Conservation (phyloP, 2,113 vertebrate species). For the Corythornis madagascariensis region DNA sequence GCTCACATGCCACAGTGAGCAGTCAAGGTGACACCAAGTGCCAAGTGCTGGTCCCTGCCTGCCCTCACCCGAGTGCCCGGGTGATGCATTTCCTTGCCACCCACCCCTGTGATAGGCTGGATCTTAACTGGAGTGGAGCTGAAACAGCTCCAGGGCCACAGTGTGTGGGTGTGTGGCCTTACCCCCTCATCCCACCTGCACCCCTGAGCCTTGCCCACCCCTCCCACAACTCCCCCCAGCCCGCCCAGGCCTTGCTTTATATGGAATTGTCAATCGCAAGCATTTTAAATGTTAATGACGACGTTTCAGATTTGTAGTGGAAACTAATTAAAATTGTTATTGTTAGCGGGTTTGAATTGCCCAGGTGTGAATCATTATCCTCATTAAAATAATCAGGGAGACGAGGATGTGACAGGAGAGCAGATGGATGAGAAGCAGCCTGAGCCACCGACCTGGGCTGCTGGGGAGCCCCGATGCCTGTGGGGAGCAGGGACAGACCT, state of each 20-base stretch:
- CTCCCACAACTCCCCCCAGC: neutral
- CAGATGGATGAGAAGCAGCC: conserved; percentile 63
- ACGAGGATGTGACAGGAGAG: conserved; percentile 70
- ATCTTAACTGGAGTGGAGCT: neutral
- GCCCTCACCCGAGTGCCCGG: fast-evolving
- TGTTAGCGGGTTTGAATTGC: conserved; percentile 73
- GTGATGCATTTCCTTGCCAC: neutral
- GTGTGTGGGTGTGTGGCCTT: neutral
- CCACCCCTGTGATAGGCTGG: fast-evolving
- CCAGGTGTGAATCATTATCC: conserved; percentile 80
- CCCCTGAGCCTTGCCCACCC: neutral
- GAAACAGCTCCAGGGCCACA: neutral
- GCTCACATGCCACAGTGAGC: neutral
- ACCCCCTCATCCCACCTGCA: neutral
- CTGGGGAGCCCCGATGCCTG: neutral
- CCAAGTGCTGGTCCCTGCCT: neutral
- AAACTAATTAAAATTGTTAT: conserved; percentile 79
- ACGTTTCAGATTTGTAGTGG: conserved; percentile 72
- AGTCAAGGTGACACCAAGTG: neutral
- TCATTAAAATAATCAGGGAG: conserved; percentile 78
- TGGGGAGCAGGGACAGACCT: neutral
- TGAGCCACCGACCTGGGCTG: neutral
- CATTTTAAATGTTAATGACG: conserved; percentile 71
- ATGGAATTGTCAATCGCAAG: conserved; percentile 28
- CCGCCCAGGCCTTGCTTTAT: neutral